These are phyloP conservation scores for Onychomys arenicola DNA, from an alignment of 2,797 vertebrate species.

Conservation along the genomic window DNA sequence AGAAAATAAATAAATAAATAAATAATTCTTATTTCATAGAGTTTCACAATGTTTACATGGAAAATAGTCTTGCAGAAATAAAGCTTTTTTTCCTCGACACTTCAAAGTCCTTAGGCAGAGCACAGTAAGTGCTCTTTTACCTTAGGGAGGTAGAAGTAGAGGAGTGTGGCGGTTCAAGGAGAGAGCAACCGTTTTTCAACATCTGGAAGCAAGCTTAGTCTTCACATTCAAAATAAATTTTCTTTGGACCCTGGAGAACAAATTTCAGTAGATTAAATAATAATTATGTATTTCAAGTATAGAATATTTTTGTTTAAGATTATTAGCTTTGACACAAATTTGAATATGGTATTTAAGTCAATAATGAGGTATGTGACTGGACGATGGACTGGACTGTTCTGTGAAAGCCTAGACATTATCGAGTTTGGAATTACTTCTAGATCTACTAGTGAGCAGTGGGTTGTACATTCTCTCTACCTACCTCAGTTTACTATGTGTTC, in stretches of 20 bases:
- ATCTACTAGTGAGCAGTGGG: not conserved
- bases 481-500: conserved; percentile 1
- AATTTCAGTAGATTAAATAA: conserved; percentile 60
- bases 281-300: conserved; percentile 40
- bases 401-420: conserved; percentile 5
- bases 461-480: not conserved
- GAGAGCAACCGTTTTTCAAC: conserved; percentile 44
- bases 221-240: conserved; percentile 62
- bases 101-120: conserved; percentile 43
- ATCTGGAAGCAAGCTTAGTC: conserved; percentile 31
- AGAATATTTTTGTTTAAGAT: conserved; percentile 52
- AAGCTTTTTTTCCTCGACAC: not conserved
- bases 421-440: conserved; percentile 39
- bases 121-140: not conserved
- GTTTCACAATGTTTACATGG: conserved; percentile 34
- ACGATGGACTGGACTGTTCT: not conserved
- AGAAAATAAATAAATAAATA: not conserved
- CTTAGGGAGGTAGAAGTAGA: conserved; percentile 33
- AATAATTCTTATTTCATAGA: conserved; percentile 32
- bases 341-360: conserved; percentile 49
- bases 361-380: not conserved
- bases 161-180: not conserved
- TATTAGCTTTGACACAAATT: conserved; percentile 17
- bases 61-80: conserved; percentile 32
- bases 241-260: conserved; percentile 36